Percentiles rank a stretch among this genome's conserved stretches.
Conservation (phyloP, 1,140 invertebrate species). For the Drosophila neocordata region DNA sequence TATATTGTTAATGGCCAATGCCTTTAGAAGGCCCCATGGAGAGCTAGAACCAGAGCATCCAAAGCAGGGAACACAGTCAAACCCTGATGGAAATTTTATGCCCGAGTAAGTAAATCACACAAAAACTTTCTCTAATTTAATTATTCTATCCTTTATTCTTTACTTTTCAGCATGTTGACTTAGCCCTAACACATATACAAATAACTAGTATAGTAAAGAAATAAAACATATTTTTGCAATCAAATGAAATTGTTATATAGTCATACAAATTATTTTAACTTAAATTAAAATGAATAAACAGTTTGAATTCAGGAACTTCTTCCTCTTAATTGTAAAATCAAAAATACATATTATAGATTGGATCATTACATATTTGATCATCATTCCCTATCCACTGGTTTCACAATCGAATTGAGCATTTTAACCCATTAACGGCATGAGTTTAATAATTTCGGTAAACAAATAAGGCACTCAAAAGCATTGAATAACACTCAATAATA, state of each 20-base stretch:
- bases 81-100: constrained; percentile 47
- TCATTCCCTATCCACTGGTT: no score
- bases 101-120: constrained; percentile 53
- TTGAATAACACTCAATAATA: no score
- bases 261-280: neutral
- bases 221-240: constrained; percentile 63
- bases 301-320: no score
- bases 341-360: no score
- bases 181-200: constrained; percentile 26
- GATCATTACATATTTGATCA: no score
- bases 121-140: neutral
- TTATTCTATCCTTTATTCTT: neutral
- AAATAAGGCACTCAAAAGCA: no score
- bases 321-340: no score
- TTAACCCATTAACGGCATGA: no score
- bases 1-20: constrained; percentile 74
- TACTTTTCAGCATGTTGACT: constrained; percentile 57
- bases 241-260: constrained; percentile 43
- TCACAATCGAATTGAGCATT: no score
- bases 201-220: neutral
- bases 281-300: no score
- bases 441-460: no score
- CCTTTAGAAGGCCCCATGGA: constrained; percentile 52
- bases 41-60: constrained; percentile 22
- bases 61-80: constrained; percentile 17